These are phyloP conservation scores for Hydractinia echinata DNA, from an alignment of 30 jellyfish, hydroid and myxozoan species.

Conservation along the genomic window DNA sequence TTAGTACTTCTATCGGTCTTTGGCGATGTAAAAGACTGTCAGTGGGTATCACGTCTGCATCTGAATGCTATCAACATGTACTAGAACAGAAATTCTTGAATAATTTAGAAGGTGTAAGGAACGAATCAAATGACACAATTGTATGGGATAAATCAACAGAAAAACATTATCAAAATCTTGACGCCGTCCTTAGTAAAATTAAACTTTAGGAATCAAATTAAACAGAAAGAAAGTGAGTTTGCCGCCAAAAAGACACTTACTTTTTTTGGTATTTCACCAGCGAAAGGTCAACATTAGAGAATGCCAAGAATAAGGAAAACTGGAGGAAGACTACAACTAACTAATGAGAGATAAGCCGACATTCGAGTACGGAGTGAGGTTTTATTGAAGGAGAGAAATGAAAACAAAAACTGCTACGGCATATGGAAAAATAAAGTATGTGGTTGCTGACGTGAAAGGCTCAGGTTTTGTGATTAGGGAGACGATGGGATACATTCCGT, in stretches of 20 bases:
- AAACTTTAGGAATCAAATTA: constrained; percentile 33
- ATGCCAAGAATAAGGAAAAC: constrained; percentile 8
- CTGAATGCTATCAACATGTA: constrained; percentile 48
- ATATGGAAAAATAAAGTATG: background rate
- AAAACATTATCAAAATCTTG: no score
- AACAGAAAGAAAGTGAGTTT: constrained; percentile 37
- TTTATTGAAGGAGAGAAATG: background rate
- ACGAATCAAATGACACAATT: no score
- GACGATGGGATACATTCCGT: background rate
- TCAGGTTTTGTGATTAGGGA: background rate
- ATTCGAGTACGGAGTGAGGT: background rate
- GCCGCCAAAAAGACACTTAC: no score
- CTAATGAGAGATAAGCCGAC: background rate
- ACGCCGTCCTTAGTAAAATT: constrained; percentile 30
- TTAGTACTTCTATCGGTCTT: constrained; percentile 40
- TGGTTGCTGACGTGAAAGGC: background rate
- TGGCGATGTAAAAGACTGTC: constrained; percentile 37
- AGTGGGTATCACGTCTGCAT: constrained; percentile 68
- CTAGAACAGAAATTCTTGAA: constrained; percentile 28
- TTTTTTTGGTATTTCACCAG: background rate
- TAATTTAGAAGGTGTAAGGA: no score
- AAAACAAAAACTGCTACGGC: background rate
- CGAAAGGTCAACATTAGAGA: background rate
- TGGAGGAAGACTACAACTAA: constrained; percentile 24
- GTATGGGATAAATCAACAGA: no score